Evolutionary conservation across 2,888 invertebrate species (phyloP).

Genomic region (Lathronympha strigana): DNA sequence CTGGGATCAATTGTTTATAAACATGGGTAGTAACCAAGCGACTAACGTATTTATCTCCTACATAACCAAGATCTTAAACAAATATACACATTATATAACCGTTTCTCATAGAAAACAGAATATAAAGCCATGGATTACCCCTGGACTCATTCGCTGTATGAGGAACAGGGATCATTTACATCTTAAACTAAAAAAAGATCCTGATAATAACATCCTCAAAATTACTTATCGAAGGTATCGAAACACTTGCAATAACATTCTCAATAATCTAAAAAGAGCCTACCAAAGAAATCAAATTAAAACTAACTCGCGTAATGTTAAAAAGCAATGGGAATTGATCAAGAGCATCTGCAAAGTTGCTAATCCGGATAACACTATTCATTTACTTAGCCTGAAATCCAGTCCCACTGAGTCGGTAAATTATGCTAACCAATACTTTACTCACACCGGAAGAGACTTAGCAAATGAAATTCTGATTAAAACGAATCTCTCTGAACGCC

Average conservation of each 20-base stretch:
- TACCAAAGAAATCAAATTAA: background rate
- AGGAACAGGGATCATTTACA: conserved; percentile 12
- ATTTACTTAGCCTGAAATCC: background rate
- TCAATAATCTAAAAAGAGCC: background rate
- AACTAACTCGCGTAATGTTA: background rate
- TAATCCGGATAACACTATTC: background rate
- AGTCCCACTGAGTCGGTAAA: background rate
- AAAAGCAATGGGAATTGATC: background rate
- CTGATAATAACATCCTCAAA: background rate
- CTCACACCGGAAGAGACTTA: background rate
- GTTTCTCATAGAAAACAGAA: background rate
- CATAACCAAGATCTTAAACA: background rate
- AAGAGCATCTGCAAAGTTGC: background rate
- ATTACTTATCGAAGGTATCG: conserved; percentile 7
- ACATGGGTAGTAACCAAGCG: background rate
- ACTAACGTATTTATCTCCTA: background rate
- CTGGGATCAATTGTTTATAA: too few relatives aligned
- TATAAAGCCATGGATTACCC: too few relatives aligned
- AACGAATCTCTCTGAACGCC: background rate
- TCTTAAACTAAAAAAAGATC: background rate
- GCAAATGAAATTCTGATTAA: background rate
- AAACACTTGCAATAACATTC: conserved; percentile 5
- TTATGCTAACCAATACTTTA: background rate
- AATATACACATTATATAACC: background rate
- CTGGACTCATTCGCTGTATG: conserved; percentile 11